These are phyloP conservation scores for Selenia dentaria DNA, from an alignment of 2,888 invertebrate genomes.

Conservation along the genomic window DNA sequence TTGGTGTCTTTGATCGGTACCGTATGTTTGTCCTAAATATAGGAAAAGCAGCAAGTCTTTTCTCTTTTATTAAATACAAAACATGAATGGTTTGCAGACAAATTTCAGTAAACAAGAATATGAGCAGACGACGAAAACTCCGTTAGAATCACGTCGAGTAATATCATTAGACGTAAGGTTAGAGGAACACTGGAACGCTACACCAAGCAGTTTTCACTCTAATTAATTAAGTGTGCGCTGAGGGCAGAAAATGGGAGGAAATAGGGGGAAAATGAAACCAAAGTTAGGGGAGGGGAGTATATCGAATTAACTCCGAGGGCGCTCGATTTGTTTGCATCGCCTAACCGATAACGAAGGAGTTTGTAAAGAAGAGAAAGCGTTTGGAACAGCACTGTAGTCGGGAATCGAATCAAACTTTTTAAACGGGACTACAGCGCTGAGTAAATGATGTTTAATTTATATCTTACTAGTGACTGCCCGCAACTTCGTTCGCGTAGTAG, in stretches of 20 bases:
- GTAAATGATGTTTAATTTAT: too few relatives aligned
- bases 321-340: slow-evolving; percentile 48
- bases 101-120: slow-evolving; percentile 4
- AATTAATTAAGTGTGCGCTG: slow-evolving; percentile 51
- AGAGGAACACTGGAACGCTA: slow-evolving; percentile 29
- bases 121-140: slow-evolving; percentile 12
- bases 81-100: too few relatives aligned
- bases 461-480: too few relatives aligned
- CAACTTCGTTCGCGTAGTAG: too few relatives aligned
- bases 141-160: slow-evolving; percentile 20
- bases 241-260: slow-evolving; percentile 18
- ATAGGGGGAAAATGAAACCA: slow-evolving; percentile 13
- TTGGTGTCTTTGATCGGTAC: too few relatives aligned
- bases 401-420: too few relatives aligned
- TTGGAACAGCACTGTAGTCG: too few relatives aligned
- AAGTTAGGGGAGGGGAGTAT: slow-evolving; percentile 24
- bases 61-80: too few relatives aligned
- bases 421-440: too few relatives aligned
- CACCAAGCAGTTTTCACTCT: slow-evolving; percentile 41
- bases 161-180: slow-evolving; percentile 22
- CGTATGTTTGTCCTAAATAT: too few relatives aligned
- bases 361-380: slow-evolving; percentile 28
- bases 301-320: slow-evolving; percentile 49
- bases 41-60: too few relatives aligned
- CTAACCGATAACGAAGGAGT: slow-evolving; percentile 43